phyloP scores from a whole-genome alignment of 2,797 vertebrate species.

The Pteronotus mesoamericanus region DNA sequence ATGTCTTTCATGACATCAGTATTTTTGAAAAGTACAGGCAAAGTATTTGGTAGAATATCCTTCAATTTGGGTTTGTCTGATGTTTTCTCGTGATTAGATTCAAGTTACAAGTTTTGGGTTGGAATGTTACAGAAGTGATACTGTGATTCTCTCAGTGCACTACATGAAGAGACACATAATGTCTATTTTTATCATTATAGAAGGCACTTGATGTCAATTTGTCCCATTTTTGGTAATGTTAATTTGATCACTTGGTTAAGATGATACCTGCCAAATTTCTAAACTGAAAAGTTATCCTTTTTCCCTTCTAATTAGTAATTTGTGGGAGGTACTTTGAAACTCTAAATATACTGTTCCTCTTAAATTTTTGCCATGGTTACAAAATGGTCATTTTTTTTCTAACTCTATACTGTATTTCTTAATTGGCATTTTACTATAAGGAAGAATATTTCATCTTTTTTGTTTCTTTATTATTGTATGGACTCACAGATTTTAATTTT shows the following conservation, averaged over 20 bases:
- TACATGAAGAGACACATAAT: neutral
- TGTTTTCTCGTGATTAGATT: neutral
- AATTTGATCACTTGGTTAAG: constrained; percentile 4
- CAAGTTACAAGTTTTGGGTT: neutral
- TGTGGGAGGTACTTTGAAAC: neutral
- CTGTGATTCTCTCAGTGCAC: neutral
- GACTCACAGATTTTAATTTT: constrained; percentile 18
- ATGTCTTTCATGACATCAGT: neutral
- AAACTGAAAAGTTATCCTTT: neutral
- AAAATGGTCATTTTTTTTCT: constrained; percentile 42
- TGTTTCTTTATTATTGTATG: neutral
- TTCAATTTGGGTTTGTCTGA: neutral
- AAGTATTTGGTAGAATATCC: neutral
- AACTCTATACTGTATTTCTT: neutral
- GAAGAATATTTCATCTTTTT: constrained; percentile 4
- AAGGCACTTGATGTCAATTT: neutral
- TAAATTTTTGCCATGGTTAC: neutral
- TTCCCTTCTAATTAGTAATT: neutral
- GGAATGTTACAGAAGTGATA: neutral
- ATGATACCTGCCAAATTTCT: neutral
- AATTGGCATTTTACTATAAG: neutral
- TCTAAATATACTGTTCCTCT: neutral
- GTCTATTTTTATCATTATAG: neutral
- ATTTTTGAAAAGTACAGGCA: constrained; percentile 1
- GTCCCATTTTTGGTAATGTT: neutral